Base-by-base conservation (phyloP, 2,888 invertebrate genomes). In the Rhyacophila evoluta region DNA sequence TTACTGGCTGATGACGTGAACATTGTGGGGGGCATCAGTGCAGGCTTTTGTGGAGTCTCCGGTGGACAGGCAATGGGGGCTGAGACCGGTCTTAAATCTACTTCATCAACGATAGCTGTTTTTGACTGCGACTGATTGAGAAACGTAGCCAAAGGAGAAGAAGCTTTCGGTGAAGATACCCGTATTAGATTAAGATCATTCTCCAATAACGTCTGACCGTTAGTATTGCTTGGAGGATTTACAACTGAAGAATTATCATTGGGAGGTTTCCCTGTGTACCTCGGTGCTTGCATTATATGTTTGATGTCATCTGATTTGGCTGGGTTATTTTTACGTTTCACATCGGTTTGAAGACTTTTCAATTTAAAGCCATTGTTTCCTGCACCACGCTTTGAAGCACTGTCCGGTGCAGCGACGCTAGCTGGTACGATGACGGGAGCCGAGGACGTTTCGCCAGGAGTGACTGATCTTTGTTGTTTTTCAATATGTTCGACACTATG, bases 401-500 rank as follows among this genome's bases (percentile, higher is more conserved):
- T 86, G 79, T 86, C 85, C 78, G 87, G 87, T 19, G 87, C 88
- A 84, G 84, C 85, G 81, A 86, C 87, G 1, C 85, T 85, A 81
- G 92, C 91, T 83, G 93, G 92, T 2, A 15, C 74, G 2, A 19
- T 19, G 25, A 10, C 19, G 8, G 85, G 81, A 71, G 86, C 84
- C 15, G 8, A 10, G 0, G 55, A 55, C 83, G 88, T 81, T 8
- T 78, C 80, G 6, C 78, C 79, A 0, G 95, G 95, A 11, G 95
- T 94, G 36, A 93, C 91, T 15, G 94, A 94, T 74, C 95, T 90
- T 84, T 96, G 96, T 84, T 94, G 94, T 84, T 95, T 95, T 85
- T 97, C 97, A 85, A 97, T 94, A 85, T 97, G 96, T 85, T 97
- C 97, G 0, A 95, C 93, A 76, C 93, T 93, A 85, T 95, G 94